Evolutionary conservation across 2,113 vertebrate species (phyloP).

Genomic region (Sinocyclocheilus anophthalmus): DNA sequence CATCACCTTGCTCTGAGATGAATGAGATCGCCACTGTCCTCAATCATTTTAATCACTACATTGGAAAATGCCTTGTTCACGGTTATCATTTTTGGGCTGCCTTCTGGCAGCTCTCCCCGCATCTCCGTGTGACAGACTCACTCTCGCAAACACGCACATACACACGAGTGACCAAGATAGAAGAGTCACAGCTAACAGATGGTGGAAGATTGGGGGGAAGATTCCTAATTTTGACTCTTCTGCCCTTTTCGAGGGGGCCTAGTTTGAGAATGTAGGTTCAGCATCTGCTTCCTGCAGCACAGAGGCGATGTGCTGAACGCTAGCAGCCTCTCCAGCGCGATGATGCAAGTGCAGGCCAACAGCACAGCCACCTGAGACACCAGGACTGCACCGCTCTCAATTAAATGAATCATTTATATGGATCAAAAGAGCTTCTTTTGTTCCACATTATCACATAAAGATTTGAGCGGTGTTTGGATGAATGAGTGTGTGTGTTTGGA

Average conservation of each 20-base stretch:
- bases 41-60: slow-evolving; percentile 80
- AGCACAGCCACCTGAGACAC: slow-evolving; percentile 40
- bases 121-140: slow-evolving; percentile 49
- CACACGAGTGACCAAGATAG: slow-evolving; percentile 18
- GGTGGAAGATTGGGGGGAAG: slow-evolving; percentile 43
- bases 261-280: slow-evolving; percentile 43
- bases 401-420: slow-evolving; percentile 49
- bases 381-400: slow-evolving; percentile 10
- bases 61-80: slow-evolving; percentile 71
- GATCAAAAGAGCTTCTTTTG: slow-evolving; percentile 43
- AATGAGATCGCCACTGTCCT: slow-evolving; percentile 73
- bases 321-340: slow-evolving; percentile 20
- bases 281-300: slow-evolving; percentile 41
- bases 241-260: slow-evolving; percentile 34
- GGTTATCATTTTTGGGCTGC: slow-evolving; percentile 65
- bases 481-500: background rate
- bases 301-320: background rate
- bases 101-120: slow-evolving; percentile 60
- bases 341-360: slow-evolving; percentile 59
- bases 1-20: slow-evolving; percentile 79
- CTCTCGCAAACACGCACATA: slow-evolving; percentile 50
- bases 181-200: slow-evolving; percentile 48
- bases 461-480: background rate
- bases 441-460: slow-evolving; percentile 30
- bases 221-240: slow-evolving; percentile 43